Percentiles rank a stretch among this genome's conserved stretches.
phyloP scores from a whole-genome alignment of 2,113 vertebrate species.

The Atrichornis clamosus region DNA sequence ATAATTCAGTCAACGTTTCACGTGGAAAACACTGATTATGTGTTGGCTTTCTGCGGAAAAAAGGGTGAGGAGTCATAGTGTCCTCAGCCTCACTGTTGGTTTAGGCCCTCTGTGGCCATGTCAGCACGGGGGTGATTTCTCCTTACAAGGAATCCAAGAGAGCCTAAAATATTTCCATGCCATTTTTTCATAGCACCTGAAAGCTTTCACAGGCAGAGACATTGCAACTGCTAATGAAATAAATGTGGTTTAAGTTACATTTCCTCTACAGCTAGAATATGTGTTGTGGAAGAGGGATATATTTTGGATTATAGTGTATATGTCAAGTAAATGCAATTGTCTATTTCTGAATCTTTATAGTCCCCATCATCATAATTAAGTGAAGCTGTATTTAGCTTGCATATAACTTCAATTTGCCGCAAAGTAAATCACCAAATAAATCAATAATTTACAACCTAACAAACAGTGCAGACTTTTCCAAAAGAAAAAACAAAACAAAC shows the following conservation, averaged over 20 bases:
- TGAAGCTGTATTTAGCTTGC: constrained; percentile 24
- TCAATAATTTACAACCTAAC: constrained; percentile 40
- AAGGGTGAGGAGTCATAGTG: fast-evolving
- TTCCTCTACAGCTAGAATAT: neutral
- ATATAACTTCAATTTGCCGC: constrained; percentile 25
- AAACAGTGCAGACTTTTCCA: neutral
- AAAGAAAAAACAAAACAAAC: neutral
- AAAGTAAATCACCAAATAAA: constrained; percentile 45
- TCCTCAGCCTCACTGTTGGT: neutral
- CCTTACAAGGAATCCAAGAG: neutral
- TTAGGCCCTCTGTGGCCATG: neutral
- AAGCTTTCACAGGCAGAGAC: neutral
- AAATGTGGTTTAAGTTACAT: neutral
- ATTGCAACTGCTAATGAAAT: neutral
- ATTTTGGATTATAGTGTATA: neutral
- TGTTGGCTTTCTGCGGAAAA: neutral
- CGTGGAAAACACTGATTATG: neutral
- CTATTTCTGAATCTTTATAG: constrained; percentile 7
- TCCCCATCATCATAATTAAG: constrained; percentile 1
- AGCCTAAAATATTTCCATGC: neutral
- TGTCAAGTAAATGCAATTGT: constrained; percentile 13
- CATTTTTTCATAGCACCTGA: neutral
- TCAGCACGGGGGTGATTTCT: neutral
- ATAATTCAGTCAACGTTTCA: neutral
- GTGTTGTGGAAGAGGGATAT: neutral